Percentiles rank a stretch among this genome's conserved stretches.
Conservation (phyloP, 2,888 invertebrate species). For the Rhamnusium bicolor region DNA sequence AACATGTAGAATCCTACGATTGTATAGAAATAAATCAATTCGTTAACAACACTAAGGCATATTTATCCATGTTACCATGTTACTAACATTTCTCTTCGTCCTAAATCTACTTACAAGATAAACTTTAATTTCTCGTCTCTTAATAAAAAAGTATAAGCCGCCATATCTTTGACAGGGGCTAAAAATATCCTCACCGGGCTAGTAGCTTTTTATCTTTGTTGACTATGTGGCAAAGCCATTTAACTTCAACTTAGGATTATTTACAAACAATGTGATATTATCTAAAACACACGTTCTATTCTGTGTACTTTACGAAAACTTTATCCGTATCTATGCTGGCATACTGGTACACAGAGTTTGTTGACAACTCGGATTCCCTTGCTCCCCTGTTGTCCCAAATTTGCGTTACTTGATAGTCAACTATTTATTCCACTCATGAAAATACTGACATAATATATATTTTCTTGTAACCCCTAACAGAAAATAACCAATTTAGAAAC, state of each 20-base stretch:
- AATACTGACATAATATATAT: background rate
- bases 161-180: background rate
- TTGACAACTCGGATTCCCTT: background rate
- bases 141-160: background rate
- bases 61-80: too few relatives aligned
- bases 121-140: background rate
- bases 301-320: background rate
- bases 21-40: background rate
- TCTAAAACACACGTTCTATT: slow-evolving; percentile 1
- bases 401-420: background rate
- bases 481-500: background rate
- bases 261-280: slow-evolving; percentile 3
- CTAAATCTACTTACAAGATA: background rate
- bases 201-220: background rate
- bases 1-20: too few relatives aligned
- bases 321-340: background rate
- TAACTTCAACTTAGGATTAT: background rate
- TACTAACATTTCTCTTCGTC: background rate
- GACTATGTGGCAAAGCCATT: background rate
- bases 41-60: background rate
- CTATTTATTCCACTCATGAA: background rate
- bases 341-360: background rate
- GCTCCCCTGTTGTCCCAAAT: background rate
- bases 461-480: background rate
- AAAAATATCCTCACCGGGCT: background rate